Evolutionary conservation across 2,113 vertebrate genomes (phyloP), one percentile per base, ranked within the genome.

Genomic region (Coracopsis vasa): DNA sequence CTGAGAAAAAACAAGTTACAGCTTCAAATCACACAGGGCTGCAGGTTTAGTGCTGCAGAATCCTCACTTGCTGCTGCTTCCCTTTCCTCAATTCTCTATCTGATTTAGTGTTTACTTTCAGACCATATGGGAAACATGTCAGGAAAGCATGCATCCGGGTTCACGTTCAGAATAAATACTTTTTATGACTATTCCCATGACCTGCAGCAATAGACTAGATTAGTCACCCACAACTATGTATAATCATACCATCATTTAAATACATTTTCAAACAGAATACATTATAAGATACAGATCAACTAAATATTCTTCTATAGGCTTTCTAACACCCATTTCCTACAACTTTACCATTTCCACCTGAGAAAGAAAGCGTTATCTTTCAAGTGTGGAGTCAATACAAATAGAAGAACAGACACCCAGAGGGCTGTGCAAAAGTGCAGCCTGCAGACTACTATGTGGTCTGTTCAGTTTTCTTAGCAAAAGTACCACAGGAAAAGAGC

Each of bases 151-250:
- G 54, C 69, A 96, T 96, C 96, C 95, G 94, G 95, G 95, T 96
- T 97, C 92, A 88, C 2, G 20, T 60, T 84, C 94, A 77, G 83
- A 96, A 89, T 90, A 93, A 95, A 95, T 93, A 92, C 83, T 95
- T 93, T 97, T 97, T 94, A 96, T 81, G 92, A 95, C 86, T 96
- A 94, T 95, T 96, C 94, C 90, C 94, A 96, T 97, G 95, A 96
- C 95, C 96, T 96, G 96, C 83, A 96, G 96, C 96, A 93, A 97
- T 67, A 95, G 82, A 93, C 92, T 94, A 84, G 64, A 96, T 97
- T 95, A 97, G 92, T 95, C 23, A 77, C 95, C 94, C 95, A 92
- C 95, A 96, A 90, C 88, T 92, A 94, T 93, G 95, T 93, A 83
- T 81, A 93, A 95, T 88, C 92, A 94, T 61, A 78, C 82, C 53